Evolutionary conservation across 2,113 vertebrate species (phyloP), one percentile per base, ranked within the genome.

Genomic region (Picathartes gymnocephalus): DNA sequence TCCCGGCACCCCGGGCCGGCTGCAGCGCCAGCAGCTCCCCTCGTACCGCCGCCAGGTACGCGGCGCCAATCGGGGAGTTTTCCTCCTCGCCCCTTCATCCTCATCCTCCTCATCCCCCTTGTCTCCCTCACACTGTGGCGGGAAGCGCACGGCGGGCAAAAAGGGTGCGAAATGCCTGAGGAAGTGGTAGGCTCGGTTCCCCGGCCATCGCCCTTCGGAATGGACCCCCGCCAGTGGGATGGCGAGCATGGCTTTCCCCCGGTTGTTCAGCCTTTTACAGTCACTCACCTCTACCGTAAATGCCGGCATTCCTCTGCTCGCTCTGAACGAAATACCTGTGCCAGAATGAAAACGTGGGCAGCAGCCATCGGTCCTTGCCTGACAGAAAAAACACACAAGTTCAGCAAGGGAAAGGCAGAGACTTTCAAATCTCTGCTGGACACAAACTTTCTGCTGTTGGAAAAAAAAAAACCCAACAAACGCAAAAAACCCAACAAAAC

Each of bases 11-110:
- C 44, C 44, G 79, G 15, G 35, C 45, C 37, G 56, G 25, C 44
- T 18, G 37, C 90, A 25, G 95, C 51, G 33, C 68, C 37, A 48
- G 85, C 76, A 86, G 96, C 33, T 87, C 81, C 57, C 57, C 81
- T 31, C 65, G 93, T 66, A 81, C 93, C 40, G 68, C 65, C 18
- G 47, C 39, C 66, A 96, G 95, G 96, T 96, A 92, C 10, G 6
- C 22, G 12, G 31, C 23, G 2, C 11, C 25, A 4, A 7, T 33
- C 25, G 20, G 6, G 30, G 39, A 4, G 13, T 16, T 62, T 7
- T 27, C 7, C 47, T 27, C 39, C 66, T 45, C 25, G 8, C 56
- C 21, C 47, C 47, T 58, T 69, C 44, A 24, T 37, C 10, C 4
- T 30, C 15, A 1, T 40, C 21, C 39, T 14, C 10, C 39, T 44